Percentiles rank a stretch among this genome's conserved stretches.
phyloP scores from a whole-genome alignment of 1,140 invertebrate species.

The Triops longicaudatus region DNA sequence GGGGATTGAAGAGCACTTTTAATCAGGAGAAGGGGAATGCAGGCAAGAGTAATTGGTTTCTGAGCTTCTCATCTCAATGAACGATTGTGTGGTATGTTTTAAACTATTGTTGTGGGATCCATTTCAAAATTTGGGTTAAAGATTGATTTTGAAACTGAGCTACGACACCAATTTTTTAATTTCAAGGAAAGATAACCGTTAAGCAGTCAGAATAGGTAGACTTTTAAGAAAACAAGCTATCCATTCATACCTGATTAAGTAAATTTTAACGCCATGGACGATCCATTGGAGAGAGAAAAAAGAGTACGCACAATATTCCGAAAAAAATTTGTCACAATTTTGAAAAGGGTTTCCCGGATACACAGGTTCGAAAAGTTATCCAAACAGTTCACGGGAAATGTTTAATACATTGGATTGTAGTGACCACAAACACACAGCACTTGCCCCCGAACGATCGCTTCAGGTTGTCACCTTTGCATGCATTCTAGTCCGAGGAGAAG shows the following conservation, averaged over 20 bases:
- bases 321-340: neutral
- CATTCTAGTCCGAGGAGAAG: neutral
- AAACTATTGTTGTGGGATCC: too few species aligned
- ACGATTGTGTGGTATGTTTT: too few species aligned
- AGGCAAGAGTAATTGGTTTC: conserved; percentile 5
- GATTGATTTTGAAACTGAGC: too few species aligned
- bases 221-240: too few species aligned
- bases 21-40: neutral
- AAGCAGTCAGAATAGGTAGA: too few species aligned
- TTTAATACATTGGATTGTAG: neutral
- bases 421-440: neutral
- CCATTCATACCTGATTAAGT: too few species aligned
- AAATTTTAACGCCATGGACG: neutral
- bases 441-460: neutral
- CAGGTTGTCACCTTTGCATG: conserved; percentile 13
- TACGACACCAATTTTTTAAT: too few species aligned
- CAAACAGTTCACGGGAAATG: too few species aligned
- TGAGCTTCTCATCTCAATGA: neutral
- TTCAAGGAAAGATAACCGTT: too few species aligned
- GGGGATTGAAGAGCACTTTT: conserved; percentile 11
- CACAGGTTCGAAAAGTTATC: too few species aligned
- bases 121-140: too few species aligned
- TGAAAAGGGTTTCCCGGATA: neutral
- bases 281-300: neutral
- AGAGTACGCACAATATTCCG: neutral